These are phyloP conservation scores for Dexiosoma caninum DNA, from an alignment of 2,888 invertebrate species.

Conservation along the genomic window DNA sequence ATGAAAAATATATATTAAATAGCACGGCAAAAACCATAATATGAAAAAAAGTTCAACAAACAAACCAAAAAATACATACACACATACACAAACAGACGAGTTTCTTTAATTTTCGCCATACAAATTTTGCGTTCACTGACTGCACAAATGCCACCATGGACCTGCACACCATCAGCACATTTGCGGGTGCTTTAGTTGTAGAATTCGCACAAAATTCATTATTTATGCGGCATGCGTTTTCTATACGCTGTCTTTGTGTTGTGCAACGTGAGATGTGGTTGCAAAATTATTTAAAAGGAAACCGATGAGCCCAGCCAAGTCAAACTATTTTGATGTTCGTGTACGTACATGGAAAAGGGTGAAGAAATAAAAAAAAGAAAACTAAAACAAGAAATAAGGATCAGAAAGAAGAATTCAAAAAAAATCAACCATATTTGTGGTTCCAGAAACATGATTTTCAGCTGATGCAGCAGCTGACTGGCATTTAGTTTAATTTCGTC, in stretches of 20 bases:
- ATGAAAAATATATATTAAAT: background rate
- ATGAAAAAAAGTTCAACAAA: conserved; percentile 4
- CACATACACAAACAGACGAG: background rate
- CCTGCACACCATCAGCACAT: background rate
- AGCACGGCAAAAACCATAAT: background rate
- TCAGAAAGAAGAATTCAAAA: conserved; percentile 3
- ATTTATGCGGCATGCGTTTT: conserved; percentile 65
- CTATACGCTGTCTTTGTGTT: conserved; percentile 57
- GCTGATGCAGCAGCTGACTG: conserved; percentile 60
- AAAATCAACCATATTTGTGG: conserved; percentile 51
- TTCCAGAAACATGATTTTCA: conserved; percentile 46
- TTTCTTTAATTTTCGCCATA: conserved; percentile 47
- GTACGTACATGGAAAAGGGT: background rate
- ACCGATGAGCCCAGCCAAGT: conserved; percentile 15
- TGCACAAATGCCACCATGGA: conserved; percentile 36
- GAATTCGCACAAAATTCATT: conserved; percentile 56
- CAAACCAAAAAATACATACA: too few relatives aligned
- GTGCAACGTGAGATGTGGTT: conserved; percentile 46
- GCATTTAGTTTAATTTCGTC: conserved; percentile 35
- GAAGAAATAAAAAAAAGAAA: background rate
- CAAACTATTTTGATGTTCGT: conserved; percentile 16
- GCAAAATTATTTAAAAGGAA: conserved; percentile 21
- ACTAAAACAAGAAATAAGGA: background rate
- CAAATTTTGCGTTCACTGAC: conserved; percentile 39
- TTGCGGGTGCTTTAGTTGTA: background rate